Percentiles rank a stretch among this genome's conserved stretches.
These are phyloP conservation scores for Liasis olivaceus DNA, from an alignment of 2,797 vertebrate genomes.

Conservation along the genomic window DNA sequence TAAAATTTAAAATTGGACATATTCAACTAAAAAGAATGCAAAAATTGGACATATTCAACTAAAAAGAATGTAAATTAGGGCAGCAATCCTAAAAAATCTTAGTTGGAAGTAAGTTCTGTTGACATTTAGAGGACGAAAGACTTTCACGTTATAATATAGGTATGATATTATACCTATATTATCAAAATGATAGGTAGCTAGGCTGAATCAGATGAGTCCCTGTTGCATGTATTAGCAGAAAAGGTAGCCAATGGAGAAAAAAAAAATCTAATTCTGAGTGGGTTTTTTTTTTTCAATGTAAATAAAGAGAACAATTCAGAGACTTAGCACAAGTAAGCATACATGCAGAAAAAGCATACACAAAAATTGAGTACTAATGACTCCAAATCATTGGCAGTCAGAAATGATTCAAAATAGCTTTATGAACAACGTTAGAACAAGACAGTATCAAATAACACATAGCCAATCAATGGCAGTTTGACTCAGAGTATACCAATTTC, in stretches of 20 bases:
- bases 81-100: slow-evolving; percentile 31
- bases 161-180: not conserved
- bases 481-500: slow-evolving; percentile 74
- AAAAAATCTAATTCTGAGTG: not conserved
- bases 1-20: not conserved
- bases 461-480: slow-evolving; percentile 77
- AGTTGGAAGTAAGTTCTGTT: slow-evolving; percentile 41
- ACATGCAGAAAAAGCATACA: slow-evolving; percentile 78
- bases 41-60: not conserved
- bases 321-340: slow-evolving; percentile 72
- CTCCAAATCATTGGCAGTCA: slow-evolving; percentile 79
- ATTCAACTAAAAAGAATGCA: too few species aligned
- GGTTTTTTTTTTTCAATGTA: slow-evolving; percentile 43
- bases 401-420: slow-evolving; percentile 80
- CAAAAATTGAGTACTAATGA: slow-evolving; percentile 81
- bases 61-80: not conserved
- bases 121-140: not conserved
- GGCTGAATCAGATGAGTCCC: not conserved
- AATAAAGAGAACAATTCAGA: slow-evolving; percentile 72
- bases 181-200: not conserved
- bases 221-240: not conserved
- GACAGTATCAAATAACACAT: slow-evolving; percentile 75
- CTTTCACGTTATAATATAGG: not conserved
- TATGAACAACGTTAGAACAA: slow-evolving; percentile 80
- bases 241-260: not conserved